Evolutionary conservation across 2,797 vertebrate genomes (phyloP).

Genomic region (Kryptolebias ocellatus): DNA sequence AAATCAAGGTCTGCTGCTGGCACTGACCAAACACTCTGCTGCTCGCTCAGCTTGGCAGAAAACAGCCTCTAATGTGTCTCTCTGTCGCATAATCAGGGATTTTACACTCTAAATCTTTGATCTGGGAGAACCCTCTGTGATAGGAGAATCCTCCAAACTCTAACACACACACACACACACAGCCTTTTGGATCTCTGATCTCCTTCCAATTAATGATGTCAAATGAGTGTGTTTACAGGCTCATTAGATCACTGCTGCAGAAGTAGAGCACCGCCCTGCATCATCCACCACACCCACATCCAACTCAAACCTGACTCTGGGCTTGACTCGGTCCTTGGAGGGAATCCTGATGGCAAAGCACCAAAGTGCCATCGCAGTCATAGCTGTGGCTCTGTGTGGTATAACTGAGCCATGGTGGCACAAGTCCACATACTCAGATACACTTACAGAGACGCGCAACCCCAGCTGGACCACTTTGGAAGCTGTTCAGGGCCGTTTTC

Average conservation of each 20-base stretch:
- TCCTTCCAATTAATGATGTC: slow-evolving; percentile 87
- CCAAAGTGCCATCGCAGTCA: slow-evolving; percentile 73
- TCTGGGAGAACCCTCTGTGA: slow-evolving; percentile 84
- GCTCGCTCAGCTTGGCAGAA: slow-evolving; percentile 77
- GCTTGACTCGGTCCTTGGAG: slow-evolving; percentile 75
- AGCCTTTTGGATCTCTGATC: slow-evolving; percentile 82
- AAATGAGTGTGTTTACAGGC: slow-evolving; percentile 89
- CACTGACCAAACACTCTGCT: slow-evolving; percentile 71
- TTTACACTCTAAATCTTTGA: slow-evolving; percentile 86
- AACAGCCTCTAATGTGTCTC: slow-evolving; percentile 83
- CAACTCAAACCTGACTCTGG: slow-evolving; percentile 65
- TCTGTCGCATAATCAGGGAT: slow-evolving; percentile 87
- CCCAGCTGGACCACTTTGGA: slow-evolving; percentile 81
- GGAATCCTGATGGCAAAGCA: slow-evolving; percentile 75
- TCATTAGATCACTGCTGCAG: slow-evolving; percentile 86
- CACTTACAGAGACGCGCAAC: slow-evolving; percentile 46
- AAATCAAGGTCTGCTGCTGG: slow-evolving; percentile 72
- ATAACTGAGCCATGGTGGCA: slow-evolving; percentile 62
- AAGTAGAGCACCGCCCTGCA: slow-evolving; percentile 78
- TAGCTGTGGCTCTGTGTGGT: slow-evolving; percentile 52
- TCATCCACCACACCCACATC: slow-evolving; percentile 44
- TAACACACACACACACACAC: slow-evolving; percentile 50
- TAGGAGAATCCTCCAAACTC: slow-evolving; percentile 78
- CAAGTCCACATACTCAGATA: slow-evolving; percentile 44
- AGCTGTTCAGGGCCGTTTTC: slow-evolving; percentile 70